Evolutionary conservation across 2,888 invertebrate species (phyloP), one percentile per base, ranked within the genome.

Genomic region (Caenorhabditis afra): DNA sequence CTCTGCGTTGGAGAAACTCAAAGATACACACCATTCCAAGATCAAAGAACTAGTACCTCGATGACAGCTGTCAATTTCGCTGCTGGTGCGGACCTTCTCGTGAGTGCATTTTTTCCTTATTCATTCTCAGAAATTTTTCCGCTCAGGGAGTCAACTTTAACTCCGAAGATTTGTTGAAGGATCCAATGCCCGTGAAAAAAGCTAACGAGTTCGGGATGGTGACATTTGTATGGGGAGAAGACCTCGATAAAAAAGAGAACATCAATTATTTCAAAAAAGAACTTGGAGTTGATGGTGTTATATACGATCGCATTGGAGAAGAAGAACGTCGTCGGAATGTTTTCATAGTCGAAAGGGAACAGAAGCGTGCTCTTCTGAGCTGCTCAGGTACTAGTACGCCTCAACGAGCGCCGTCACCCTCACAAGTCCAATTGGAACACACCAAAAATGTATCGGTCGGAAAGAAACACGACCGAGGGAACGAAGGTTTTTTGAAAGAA

Each of bases 181-280:
- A 96, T 91, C 93, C 95, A 61, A 81, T 81, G 5, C 82, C 91
- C 11, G 89, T 91, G 1, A 78, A 88, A 20, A 81, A 87, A 82
- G 95, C 94, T 1, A 94, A 94, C 85, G 93, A 94, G 86, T 93
- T 94, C 16, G 95, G 95, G 12, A 93, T 97, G 65, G 94, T 84
- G 10, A 93, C 96, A 81, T 98, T 98, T 91, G 96, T 96, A 89
- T 98, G 97, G 97, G 98, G 98, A 29, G 96, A 97, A 87, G 96
- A 96, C 88, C 95, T 96, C 90, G 96, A 96, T 87, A 94, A 95
- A 47, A 94, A 94, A 82, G 94, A 94, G 49, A 95, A 94, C 0
- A 95, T 97, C 67, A 94, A 94, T 88, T 93, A 94, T 90, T 93
- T 98, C 39, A 96, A 96, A 91, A 96, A 96, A 91, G 93, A 94